Evolutionary conservation across 2,113 vertebrate genomes (phyloP), one percentile per base, ranked within the genome.

Genomic region (Protomyctophum bolini): DNA sequence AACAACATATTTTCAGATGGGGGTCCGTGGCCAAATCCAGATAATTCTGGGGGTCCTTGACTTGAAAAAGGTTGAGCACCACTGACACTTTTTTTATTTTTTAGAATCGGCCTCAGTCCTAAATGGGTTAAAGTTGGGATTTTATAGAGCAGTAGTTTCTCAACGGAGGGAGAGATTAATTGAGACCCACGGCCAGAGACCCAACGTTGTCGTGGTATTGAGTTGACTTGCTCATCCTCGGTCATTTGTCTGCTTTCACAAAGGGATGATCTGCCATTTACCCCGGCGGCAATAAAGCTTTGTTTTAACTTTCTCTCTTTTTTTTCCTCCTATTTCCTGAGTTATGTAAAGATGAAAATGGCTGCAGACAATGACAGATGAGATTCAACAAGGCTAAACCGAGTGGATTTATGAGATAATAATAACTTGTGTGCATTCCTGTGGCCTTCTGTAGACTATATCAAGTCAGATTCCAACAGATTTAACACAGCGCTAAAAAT

Each of bases 81-180:
- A 21, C 21, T 21, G 21, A 21, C 21, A 21, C 21, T 21, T 21
- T 21, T 21, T 21, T 21, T 21, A 21, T 21, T 21, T 21, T 21
- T 21, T 21, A 21, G 21, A 21, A 21, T 21, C 21, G 21, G 21
- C 21, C 21, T 21, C 21, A 21, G 21, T 21, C 21, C 21, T 21
- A 21, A 21, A 21, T 21, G 21, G 21, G 21, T 21, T 21, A 21
- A 21, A 21, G 21, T 52, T 28, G 56, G 14, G 48, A 60, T 84
- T 89, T 91, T 90, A 91, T 89, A 73, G 86, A 80, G 75, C 67
- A 80, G 63, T 84, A 72, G 83, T 74, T 83, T 83, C 84, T 71
- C 77, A 62, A 66, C 79, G 70, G 61, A 65, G 48, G 51, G 70
- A 70, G 2, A 77, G 77, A 82, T 81, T 49, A 81, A 83, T 86